Evolutionary conservation across 2,113 vertebrate species (phyloP).

Genomic region (Notechis scutatus): DNA sequence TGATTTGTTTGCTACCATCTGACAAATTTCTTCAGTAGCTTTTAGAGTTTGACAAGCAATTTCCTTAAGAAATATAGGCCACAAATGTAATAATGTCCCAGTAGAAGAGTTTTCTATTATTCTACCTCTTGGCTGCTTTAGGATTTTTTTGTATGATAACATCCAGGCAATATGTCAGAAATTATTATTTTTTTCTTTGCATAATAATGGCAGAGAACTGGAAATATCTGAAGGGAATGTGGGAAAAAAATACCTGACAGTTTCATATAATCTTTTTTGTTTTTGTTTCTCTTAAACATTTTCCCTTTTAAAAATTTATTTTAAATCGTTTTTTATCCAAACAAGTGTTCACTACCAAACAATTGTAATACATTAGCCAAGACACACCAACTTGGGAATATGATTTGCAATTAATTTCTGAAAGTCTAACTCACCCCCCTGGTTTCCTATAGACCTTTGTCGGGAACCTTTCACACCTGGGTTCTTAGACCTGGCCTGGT

Average conservation of each 20-base stretch:
- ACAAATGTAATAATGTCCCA: conserved; percentile 43
- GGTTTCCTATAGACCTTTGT: conserved; percentile 37
- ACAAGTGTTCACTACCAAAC: background rate
- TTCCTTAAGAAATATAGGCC: conserved; percentile 38
- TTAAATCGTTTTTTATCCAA: background rate
- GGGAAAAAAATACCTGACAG: conserved; percentile 21
- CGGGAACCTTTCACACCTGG: conserved; percentile 71
- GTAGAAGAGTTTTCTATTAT: conserved; percentile 40
- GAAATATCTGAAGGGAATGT: background rate
- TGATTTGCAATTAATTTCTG: conserved; percentile 2
- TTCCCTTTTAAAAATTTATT: conserved; percentile 7
- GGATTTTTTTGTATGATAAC: conserved; percentile 29
- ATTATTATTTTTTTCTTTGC: conserved; percentile 37
- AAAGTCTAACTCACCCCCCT: conserved; percentile 20
- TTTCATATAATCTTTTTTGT: conserved; percentile 39
- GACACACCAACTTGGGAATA: conserved; percentile 12
- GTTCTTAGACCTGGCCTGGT: conserved; percentile 68
- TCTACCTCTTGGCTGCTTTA: conserved; percentile 28
- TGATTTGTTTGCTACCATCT: conserved; percentile 4
- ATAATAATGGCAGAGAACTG: conserved; percentile 41
- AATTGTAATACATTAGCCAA: background rate
- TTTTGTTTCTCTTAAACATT: background rate
- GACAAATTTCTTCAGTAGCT: conserved; percentile 20
- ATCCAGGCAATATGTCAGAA: conserved; percentile 32
- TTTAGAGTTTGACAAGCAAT: conserved; percentile 8